Conservation (phyloP, 2,888 invertebrate species). For the Eupithecia centaureata region DNA sequence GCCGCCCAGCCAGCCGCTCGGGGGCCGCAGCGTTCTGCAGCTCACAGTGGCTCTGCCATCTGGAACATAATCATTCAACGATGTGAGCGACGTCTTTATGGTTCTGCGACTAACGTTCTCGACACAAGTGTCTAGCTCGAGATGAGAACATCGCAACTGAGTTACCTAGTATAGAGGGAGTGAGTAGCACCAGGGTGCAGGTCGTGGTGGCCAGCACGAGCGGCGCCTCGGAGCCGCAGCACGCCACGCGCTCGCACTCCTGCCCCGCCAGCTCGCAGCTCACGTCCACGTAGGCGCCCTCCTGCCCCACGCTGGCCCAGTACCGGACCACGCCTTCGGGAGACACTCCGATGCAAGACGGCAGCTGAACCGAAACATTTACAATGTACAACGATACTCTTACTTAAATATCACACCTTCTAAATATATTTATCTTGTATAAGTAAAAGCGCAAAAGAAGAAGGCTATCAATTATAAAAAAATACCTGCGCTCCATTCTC, state of each 20-base stretch:
- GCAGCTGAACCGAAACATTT: slow-evolving; percentile 80
- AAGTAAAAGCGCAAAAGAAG: too few species aligned
- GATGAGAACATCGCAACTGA: too few species aligned
- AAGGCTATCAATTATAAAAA: not conserved
- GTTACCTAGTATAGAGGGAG: slow-evolving; percentile 56
- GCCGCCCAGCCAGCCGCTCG: slow-evolving; percentile 94
- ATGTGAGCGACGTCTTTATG: too few species aligned
- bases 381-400: not conserved
- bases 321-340: slow-evolving; percentile 96
- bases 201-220: slow-evolving; percentile 96
- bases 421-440: too few species aligned
- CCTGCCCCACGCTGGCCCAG: slow-evolving; percentile 96
- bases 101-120: too few species aligned
- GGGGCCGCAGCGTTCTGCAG: slow-evolving; percentile 88
- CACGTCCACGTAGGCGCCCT: slow-evolving; percentile 92
- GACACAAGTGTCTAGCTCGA: too few species aligned
- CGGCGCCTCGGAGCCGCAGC: slow-evolving; percentile 86
- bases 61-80: slow-evolving; percentile 54
- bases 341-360: slow-evolving; percentile 95
- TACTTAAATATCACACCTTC: too few species aligned
- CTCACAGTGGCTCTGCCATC: slow-evolving; percentile 88
- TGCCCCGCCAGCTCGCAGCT: slow-evolving; percentile 94
- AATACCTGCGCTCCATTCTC: slow-evolving; percentile 70
- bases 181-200: slow-evolving; percentile 88
- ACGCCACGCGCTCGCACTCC: slow-evolving; percentile 90